These are phyloP conservation scores for Micronycteris hirsuta DNA, from an alignment of 2,113 vertebrate genomes.

Conservation along the genomic window DNA sequence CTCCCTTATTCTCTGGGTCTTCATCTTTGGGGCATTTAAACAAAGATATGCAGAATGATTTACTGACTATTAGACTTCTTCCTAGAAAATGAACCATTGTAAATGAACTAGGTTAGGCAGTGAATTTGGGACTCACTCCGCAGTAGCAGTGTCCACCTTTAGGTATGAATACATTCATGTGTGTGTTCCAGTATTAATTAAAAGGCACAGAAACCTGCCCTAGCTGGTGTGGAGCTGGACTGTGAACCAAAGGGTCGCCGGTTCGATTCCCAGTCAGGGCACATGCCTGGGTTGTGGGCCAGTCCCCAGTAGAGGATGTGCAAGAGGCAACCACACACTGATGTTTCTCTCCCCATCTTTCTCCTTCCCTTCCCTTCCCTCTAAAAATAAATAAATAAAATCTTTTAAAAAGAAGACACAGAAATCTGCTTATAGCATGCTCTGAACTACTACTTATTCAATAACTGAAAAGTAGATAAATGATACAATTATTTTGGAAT, in stretches of 20 bases:
- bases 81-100: not conserved
- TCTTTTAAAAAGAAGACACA: not conserved
- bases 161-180: not conserved
- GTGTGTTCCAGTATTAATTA: not conserved
- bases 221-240: no score
- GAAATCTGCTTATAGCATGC: not conserved
- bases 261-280: no score
- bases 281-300: no score
- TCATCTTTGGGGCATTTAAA: not conserved
- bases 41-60: not conserved
- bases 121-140: not conserved
- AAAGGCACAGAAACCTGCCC: not conserved
- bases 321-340: no score
- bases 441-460: not conserved
- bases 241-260: no score
- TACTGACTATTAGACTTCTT: not conserved
- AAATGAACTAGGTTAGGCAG: not conserved
- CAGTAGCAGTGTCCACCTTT: not conserved
- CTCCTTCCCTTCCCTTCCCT: no score
- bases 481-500: not conserved
- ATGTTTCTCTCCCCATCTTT: no score
- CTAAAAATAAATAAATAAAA: no score
- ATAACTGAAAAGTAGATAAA: not conserved
- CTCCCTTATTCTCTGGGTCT: not conserved
- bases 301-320: no score